Conservation (phyloP, 2,797 vertebrate species). For the Phylloscopus collybita region DNA sequence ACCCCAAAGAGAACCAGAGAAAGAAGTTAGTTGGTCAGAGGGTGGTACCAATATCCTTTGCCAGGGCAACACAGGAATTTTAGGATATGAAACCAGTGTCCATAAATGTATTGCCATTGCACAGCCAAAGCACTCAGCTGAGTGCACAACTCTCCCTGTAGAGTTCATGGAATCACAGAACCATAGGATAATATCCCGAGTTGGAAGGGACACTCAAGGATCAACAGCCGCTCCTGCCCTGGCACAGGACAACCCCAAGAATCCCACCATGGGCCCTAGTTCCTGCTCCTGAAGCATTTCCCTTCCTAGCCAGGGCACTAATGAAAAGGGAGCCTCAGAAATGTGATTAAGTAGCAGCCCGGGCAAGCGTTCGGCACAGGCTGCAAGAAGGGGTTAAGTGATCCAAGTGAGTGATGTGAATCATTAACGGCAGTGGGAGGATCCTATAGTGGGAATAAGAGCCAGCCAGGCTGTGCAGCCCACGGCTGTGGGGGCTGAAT, state of each 20-base stretch:
- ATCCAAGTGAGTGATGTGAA: background rate
- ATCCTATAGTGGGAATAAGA: background rate
- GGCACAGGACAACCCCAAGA: background rate
- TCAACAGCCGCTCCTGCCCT: background rate
- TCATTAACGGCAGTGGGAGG: slow-evolving; percentile 35
- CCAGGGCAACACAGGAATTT: background rate
- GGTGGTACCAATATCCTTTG: accelerated
- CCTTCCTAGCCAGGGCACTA: background rate
- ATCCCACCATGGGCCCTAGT: no score
- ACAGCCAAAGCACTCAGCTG: accelerated
- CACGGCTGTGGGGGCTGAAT: background rate
- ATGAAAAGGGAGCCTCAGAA: background rate
- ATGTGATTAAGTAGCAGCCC: background rate
- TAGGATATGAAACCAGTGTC: background rate
- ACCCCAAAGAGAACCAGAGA: background rate
- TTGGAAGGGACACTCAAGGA: background rate
- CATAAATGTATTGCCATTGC: background rate
- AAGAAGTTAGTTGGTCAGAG: background rate
- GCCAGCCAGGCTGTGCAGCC: background rate
- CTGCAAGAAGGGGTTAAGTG: background rate
- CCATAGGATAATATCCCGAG: background rate
- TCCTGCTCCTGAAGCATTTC: background rate
- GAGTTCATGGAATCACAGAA: background rate
- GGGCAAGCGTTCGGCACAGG: background rate
- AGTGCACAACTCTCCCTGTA: no score